Evolutionary conservation across 2,888 invertebrate species (phyloP).

Genomic region (Periphyllus acericola): DNA sequence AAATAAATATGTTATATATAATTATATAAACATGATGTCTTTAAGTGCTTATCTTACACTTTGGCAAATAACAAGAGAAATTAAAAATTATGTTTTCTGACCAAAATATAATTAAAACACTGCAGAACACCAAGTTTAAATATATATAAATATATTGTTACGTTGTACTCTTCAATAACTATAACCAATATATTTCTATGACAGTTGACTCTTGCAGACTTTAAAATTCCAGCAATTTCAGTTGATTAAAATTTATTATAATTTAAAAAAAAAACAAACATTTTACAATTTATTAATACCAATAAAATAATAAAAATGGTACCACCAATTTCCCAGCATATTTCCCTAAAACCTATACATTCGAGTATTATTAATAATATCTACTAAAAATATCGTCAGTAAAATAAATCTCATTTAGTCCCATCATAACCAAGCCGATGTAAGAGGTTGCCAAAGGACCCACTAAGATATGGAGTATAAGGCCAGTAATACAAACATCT

Average conservation of each 20-base stretch:
- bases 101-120: not conserved
- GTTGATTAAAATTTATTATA: not conserved
- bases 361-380: not conserved
- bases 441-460: not conserved
- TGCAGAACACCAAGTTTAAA: not conserved
- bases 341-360: not conserved
- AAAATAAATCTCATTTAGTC: not conserved
- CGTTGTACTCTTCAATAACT: not conserved
- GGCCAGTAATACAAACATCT: not conserved
- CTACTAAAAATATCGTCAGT: constrained; percentile 3
- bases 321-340: constrained; percentile 14
- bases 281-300: not conserved
- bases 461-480: not conserved
- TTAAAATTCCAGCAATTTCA: not conserved
- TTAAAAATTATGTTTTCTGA: not conserved
- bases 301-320: not conserved
- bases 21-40: not conserved
- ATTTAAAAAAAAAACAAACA: not conserved
- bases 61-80: not conserved
- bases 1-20: not conserved
- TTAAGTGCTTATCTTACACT: not conserved
- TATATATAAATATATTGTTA: constrained; percentile 43
- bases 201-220: not conserved
- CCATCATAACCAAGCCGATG: not conserved
- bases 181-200: not conserved